Evolutionary conservation across 2,113 vertebrate genomes (phyloP).

Genomic region (Struthio camelus): DNA sequence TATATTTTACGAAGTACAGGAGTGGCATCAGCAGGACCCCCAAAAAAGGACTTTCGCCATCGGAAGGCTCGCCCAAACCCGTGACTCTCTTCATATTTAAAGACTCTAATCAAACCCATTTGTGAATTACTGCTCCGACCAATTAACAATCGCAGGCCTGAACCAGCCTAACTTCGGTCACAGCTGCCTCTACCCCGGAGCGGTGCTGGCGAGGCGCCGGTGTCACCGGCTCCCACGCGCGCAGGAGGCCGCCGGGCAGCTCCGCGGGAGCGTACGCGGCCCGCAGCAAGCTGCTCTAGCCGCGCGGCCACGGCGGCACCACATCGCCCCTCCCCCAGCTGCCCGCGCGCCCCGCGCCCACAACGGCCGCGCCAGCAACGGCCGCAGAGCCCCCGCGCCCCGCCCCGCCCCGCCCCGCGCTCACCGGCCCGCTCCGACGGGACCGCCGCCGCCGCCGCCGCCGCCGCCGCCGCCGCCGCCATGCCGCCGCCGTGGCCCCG

Average conservation of each 20-base stretch:
- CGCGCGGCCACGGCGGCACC: too few species aligned
- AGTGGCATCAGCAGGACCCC: fast-evolving
- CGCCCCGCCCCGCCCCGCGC: background rate
- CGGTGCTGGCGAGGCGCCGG: background rate
- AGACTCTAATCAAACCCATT: too few species aligned
- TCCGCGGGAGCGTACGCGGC: too few species aligned
- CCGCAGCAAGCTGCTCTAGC: background rate
- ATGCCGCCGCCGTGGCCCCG: too few species aligned
- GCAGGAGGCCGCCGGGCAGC: too few species aligned
- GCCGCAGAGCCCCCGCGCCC: background rate
- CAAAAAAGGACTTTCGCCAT: too few species aligned
- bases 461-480: background rate
- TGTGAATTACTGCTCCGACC: background rate
- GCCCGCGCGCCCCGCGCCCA: too few species aligned
- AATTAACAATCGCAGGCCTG: background rate
- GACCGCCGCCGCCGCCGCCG: too few species aligned
- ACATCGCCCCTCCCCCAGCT: too few species aligned
- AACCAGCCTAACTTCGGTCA: background rate
- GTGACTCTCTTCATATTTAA: too few species aligned
- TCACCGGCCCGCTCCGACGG: background rate
- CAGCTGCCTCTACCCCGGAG: background rate
- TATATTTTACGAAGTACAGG: background rate
- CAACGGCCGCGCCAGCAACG: too few species aligned
- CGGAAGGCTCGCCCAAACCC: background rate
- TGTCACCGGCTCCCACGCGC: too few species aligned